Percentiles rank a stretch among this genome's conserved stretches.
These are phyloP conservation scores for Sciurus niger DNA, from an alignment of 2,113 vertebrate species.

Conservation along the genomic window DNA sequence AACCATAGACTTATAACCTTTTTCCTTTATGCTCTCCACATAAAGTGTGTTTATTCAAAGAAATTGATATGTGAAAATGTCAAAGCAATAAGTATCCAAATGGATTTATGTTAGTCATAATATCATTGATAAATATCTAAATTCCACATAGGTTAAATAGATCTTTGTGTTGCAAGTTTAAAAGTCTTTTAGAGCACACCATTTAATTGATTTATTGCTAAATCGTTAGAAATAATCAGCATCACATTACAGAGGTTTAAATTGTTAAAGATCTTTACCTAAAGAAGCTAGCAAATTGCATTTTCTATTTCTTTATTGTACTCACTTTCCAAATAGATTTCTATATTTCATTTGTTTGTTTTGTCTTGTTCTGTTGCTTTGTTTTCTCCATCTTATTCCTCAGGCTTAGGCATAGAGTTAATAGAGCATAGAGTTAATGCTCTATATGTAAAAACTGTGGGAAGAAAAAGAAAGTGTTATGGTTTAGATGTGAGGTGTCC, in stretches of 20 bases:
- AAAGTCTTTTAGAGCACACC: not conserved
- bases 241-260: constrained; percentile 15
- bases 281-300: constrained; percentile 1
- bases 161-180: constrained; percentile 51
- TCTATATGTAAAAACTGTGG: not conserved
- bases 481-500: too few species aligned
- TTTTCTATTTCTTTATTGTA: not conserved
- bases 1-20: not conserved
- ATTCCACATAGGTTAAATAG: constrained; percentile 53
- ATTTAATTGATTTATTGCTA: constrained; percentile 51
- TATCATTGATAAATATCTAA: constrained; percentile 58
- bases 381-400: not conserved
- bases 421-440: not conserved
- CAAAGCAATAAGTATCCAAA: constrained; percentile 22
- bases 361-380: not conserved
- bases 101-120: not conserved
- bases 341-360: not conserved
- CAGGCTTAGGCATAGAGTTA: not conserved
- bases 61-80: constrained; percentile 44
- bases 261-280: constrained; percentile 38
- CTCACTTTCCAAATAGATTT: constrained; percentile 28
- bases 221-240: constrained; percentile 63
- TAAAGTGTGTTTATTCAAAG: constrained; percentile 30
- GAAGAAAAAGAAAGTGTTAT: not conserved
- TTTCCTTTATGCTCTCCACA: not conserved